Conservation (phyloP, 2,797 vertebrate species). For the Acridotheres tristis region DNA sequence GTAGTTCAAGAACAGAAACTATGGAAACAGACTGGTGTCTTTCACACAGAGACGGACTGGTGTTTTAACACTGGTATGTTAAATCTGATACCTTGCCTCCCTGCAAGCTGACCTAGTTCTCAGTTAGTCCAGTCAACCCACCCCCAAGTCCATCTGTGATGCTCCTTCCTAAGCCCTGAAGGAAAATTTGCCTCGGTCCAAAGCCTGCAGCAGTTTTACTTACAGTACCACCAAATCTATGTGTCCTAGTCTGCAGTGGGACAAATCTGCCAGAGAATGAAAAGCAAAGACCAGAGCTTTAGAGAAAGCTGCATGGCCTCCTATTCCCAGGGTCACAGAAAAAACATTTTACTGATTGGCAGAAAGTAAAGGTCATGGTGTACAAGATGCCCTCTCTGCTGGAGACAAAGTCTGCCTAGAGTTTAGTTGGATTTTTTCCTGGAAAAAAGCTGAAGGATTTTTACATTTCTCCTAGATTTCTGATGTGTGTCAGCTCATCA, state of each 20-base stretch:
- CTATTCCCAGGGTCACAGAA: not conserved
- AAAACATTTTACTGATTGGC: not conserved
- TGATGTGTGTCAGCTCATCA: not conserved
- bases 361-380: not conserved
- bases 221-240: not conserved
- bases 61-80: not conserved
- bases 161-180: not conserved
- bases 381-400: not conserved
- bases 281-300: not conserved
- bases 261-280: not conserved
- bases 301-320: not conserved
- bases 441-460: not conserved
- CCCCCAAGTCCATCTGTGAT: not conserved
- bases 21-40: not conserved
- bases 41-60: not conserved
- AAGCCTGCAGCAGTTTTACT: not conserved
- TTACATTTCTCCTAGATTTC: not conserved
- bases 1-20: not conserved
- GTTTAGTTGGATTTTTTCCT: not conserved
- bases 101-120: conserved; percentile 13
- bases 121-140: not conserved
- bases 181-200: not conserved
- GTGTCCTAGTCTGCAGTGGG: not conserved
- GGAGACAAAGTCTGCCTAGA: not conserved
- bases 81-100: not conserved